Evolutionary conservation across 2,113 vertebrate species (phyloP), one percentile per base, ranked within the genome.

Genomic region (Platycercus adscitus): DNA sequence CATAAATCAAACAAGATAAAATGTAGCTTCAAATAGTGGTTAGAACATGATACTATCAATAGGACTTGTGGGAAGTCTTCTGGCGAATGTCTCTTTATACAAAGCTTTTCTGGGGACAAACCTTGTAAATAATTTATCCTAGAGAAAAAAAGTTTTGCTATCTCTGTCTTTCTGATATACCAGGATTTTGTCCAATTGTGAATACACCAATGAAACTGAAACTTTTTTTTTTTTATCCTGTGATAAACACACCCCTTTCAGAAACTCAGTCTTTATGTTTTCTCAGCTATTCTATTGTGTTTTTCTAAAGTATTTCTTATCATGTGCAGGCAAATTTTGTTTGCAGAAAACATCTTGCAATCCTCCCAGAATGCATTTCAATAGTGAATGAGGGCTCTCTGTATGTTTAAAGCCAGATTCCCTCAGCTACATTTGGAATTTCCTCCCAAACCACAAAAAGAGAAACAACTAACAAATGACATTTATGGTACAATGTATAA

Each of bases 381-480:
- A 41, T 28, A 52, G 44, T 89, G 89, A 97, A 95, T 92, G 93
- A 95, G 69, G 56, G 44, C 33, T 92, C 86, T 95, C 95, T 94
- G 86, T 95, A 84, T 93, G 89, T 94, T 95, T 94, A 95, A 95
- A 96, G 84, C 84, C 96, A 96, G 93, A 97, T 95, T 97, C 91
- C 81, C 94, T 92, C 87, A 95, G 94, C 91, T 96, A 96, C 93
- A 97, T 73, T 91, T 97, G 95, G 95, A 96, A 97, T 97, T 97
- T 96, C 96, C 95, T 97, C 93, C 82, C 88, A 97, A 97, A 97
- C 96, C 96, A 96, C 96, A 97, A 97, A 95, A 97, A 97, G 93
- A 96, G 96, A 95, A 97, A 97, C 93, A 96, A 95, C 96, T 96
- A 97, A 96, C 94, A 95, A 97, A 97, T 96, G 95, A 96, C 95